phyloP scores from a whole-genome alignment of 1,140 invertebrate genomes.

The Ceratina australensis region DNA sequence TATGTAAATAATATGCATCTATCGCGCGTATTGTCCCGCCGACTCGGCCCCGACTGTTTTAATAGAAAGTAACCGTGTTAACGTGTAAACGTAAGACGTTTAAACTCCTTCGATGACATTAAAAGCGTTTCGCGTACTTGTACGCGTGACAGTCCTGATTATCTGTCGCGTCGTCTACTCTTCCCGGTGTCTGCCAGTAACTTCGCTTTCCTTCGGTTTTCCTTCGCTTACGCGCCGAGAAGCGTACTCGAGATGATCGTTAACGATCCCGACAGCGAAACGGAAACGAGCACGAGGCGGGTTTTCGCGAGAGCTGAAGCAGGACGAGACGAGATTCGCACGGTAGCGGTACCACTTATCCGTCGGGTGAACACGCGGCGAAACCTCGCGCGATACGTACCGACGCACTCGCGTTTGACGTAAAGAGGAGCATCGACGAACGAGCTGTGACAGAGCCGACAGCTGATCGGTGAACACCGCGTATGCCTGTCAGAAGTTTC shows the following conservation, averaged over 20 bases:
- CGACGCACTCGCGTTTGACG: neutral
- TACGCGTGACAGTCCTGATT: constrained; percentile 31
- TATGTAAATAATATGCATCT: too few species aligned
- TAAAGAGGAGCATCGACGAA: constrained; percentile 3
- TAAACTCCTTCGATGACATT: neutral
- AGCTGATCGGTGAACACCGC: constrained; percentile 43
- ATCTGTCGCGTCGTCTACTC: neutral
- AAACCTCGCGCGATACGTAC: too few species aligned
- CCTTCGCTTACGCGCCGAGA: too few species aligned
- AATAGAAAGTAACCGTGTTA: neutral
- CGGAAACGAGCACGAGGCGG: too few species aligned
- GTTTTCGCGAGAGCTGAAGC: neutral
- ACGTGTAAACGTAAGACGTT: neutral
- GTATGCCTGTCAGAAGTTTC: constrained; percentile 45
- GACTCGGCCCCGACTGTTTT: neutral
- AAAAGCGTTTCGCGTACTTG: neutral
- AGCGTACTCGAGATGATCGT: constrained; percentile 29
- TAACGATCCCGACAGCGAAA: neutral
- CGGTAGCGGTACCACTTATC: neutral
- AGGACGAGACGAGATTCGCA: neutral
- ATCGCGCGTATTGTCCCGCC: too few species aligned
- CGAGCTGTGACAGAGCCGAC: constrained; percentile 36
- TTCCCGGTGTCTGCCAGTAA: constrained; percentile 27
- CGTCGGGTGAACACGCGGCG: neutral
- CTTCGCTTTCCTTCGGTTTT: too few species aligned